These are phyloP conservation scores for Oreocharis arfaki DNA, from an alignment of 2,113 vertebrate species.

Conservation along the genomic window DNA sequence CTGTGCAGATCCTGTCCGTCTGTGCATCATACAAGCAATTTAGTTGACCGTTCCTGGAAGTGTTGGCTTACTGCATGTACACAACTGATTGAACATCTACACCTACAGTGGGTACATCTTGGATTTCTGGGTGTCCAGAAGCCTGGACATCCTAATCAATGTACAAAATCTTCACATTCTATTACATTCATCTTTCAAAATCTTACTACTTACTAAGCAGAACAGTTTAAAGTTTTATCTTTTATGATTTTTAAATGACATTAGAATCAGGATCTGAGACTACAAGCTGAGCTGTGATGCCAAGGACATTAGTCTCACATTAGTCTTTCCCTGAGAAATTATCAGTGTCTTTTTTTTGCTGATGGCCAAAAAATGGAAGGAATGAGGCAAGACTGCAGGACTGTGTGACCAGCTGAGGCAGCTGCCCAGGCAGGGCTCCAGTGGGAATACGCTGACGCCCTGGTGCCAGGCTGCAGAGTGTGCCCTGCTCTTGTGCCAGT, in stretches of 20 bases:
- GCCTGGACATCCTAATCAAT: neutral
- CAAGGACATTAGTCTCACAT: neutral
- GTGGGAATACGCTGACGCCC: neutral
- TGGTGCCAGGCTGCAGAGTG: neutral
- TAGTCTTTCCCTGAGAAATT: neutral
- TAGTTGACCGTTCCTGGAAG: neutral
- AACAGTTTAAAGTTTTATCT: neutral
- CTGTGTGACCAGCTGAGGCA: neutral
- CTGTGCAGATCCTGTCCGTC: neutral
- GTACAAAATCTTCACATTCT: neutral
- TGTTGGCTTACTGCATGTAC: neutral
- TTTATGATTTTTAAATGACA: fast-evolving
- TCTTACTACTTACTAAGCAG: neutral
- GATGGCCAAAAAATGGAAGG: neutral
- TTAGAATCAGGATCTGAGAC: neutral
- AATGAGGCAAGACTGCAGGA: neutral
- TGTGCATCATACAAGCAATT: neutral
- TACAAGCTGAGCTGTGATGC: neutral
- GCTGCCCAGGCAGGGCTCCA: neutral
- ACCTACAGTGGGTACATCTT: neutral
- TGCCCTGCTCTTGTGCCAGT: neutral
- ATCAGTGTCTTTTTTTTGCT: neutral
- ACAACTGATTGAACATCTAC: neutral
- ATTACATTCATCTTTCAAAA: neutral
- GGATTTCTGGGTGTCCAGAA: neutral